A percentile compares a stretch with the other conserved stretches of the same genome.
These are phyloP conservation scores for Burhinus bistriatus DNA, from an alignment of 2,113 vertebrate genomes.

Conservation along the genomic window DNA sequence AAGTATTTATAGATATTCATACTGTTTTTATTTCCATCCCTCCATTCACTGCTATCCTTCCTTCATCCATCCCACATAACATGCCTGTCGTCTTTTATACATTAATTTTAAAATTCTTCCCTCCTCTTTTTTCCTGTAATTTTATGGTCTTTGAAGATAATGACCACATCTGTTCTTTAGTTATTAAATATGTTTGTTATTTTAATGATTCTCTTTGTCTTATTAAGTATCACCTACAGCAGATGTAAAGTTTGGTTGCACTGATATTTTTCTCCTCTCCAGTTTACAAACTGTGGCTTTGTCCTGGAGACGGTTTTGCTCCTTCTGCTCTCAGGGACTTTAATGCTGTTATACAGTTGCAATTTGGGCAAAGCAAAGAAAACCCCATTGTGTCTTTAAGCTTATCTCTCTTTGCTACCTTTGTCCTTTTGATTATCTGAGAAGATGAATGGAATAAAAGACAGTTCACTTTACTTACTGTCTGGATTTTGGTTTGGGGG, in stretches of 20 bases:
- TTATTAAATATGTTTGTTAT: conserved; percentile 60
- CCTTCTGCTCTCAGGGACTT: background rate
- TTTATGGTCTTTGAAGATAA: conserved; percentile 55
- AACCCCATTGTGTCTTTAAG: background rate
- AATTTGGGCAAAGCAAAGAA: background rate
- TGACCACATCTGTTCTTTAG: conserved; percentile 47
- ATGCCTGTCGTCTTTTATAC: background rate
- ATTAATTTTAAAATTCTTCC: conserved; percentile 40
- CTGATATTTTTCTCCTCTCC: background rate
- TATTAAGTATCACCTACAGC: conserved; percentile 22
- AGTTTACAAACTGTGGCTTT: background rate
- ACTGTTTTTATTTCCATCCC: conserved; percentile 44
- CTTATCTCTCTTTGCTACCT: background rate
- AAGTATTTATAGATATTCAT: conserved; percentile 56
- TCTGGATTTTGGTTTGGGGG: background rate
- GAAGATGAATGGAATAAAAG: background rate
- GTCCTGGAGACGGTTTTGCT: background rate
- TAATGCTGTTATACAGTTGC: background rate
- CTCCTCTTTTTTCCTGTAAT: background rate
- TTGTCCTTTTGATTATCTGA: background rate
- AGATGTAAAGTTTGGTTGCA: background rate
- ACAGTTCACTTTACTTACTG: background rate
- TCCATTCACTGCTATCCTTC: background rate
- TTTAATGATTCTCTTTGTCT: conserved; percentile 53
- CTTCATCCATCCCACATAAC: background rate